Conservation (phyloP, 1,140 invertebrate species). For the Drosophila repletoides region DNA sequence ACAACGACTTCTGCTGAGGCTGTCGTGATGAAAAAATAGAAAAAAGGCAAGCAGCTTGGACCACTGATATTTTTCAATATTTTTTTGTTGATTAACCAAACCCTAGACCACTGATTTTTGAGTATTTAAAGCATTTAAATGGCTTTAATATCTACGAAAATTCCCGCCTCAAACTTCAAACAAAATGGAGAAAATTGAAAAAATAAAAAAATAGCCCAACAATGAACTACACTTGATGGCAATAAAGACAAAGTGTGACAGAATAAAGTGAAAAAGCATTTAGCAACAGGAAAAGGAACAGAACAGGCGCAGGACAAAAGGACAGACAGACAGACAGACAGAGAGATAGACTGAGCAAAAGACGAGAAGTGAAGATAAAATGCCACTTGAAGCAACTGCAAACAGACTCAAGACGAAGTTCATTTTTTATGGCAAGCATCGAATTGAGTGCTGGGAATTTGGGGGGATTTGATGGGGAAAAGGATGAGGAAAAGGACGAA, state of each 20-base stretch:
- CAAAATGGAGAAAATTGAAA: slow-evolving; percentile 1
- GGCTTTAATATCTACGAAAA: neutral
- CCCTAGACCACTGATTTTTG: too few species aligned
- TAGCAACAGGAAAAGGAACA: slow-evolving; percentile 13
- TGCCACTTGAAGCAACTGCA: slow-evolving; percentile 37
- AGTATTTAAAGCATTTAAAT: too few species aligned
- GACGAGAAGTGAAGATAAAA: slow-evolving; percentile 3
- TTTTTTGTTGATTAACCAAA: too few species aligned
- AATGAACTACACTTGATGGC: slow-evolving; percentile 66
- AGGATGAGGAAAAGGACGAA: neutral
- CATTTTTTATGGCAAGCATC: slow-evolving; percentile 49
- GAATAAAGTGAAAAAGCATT: slow-evolving; percentile 49
- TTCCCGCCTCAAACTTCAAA: neutral
- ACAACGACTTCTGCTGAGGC: too few species aligned
- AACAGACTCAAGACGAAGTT: slow-evolving; percentile 49
- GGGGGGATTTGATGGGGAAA: neutral
- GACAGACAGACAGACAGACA: neutral
- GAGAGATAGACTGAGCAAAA: neutral
- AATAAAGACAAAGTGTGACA: slow-evolving; percentile 38
- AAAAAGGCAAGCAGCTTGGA: too few species aligned
- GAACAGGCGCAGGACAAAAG: neutral
- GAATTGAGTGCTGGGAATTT: neutral
- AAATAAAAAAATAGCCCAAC: slow-evolving; percentile 54
- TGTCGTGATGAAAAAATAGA: too few species aligned
- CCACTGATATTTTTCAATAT: too few species aligned